Base-by-base conservation (phyloP, 2,797 vertebrate genomes). In the Octomys mimax region DNA sequence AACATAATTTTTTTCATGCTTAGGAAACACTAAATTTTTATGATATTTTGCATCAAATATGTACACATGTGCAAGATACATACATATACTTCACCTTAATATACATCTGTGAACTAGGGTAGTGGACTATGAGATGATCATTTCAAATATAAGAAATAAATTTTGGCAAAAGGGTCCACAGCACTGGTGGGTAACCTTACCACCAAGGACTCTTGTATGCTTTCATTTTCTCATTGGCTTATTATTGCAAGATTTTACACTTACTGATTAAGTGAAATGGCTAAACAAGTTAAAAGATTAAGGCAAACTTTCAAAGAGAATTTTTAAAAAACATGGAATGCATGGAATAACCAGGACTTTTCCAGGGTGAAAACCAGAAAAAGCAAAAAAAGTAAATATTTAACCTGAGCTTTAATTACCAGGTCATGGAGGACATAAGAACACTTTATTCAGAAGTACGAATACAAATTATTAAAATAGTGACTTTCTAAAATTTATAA, bases 111-210 rank as follows among this genome's bases (percentile, higher is more conserved):
- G 70, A 94, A 87, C 12, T 64, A 64, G 18, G 22, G 18, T 52
- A 92, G 16, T 70, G 36, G 24, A 88, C 33, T 39, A 88, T 86
- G 33, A 33, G 28, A 95, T 89, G 14, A 22, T 73, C 46, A 96
- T 86, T 95, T 95, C 46, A 91, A 95, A 93, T 28, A 68, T 3
- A 49, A 8, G 75, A 94, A 91, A 52, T 73, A 94, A 85, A 71
- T 95, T 93, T 66, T 85, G 39, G 57, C 28, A n/a, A 88, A 94
- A 83, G 59, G 24, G 31, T 77, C n/a, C 75, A 93, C 8, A n/a
- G 80, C 54, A 91, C 3, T 86, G 52, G 49, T 24, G 33, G 54
- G 57, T 87, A 57, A 89, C 87, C 52, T 89, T 86, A 89, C 52
- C 14, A 90, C 12, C 11, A 70, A 94, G 49, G 16, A 79, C 62